Evolutionary conservation across 2,888 invertebrate genomes (phyloP), one percentile per base, ranked within the genome.

Genomic region (Plebejus anna): DNA sequence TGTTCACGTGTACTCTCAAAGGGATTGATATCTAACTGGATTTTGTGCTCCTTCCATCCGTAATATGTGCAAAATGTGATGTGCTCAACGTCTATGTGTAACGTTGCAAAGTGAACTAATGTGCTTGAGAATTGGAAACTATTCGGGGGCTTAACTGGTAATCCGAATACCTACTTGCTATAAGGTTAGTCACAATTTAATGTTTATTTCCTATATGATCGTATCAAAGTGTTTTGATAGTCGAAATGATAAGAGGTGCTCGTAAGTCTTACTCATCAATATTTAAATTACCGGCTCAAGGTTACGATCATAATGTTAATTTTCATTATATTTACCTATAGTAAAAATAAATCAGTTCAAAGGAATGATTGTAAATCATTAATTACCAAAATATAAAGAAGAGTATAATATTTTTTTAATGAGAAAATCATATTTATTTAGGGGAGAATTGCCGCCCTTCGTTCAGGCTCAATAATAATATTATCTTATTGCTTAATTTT

Each of bases 11-110:
- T 82, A 82, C 83, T 83, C 83, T 82, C 84, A 84, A 79, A 83
- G 82, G 82, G 81, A 82, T 83, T 83, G 80, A 81, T 81, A 80
- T 82, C 81, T n/a, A 85, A 87, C 88, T 87, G 89, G 86, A 90
- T 89, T 81, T 83, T 84, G 85, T 85, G 86, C 85, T 83, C 83
- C 32, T 85, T 85, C 84, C 85, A 88, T 88, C 87, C 89, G 90
- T 84, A 84, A 84, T 85, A 85, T 90, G 92, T 92, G 92, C 90
- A 90, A 92, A 92, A 92, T 92, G 93, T 94, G 93, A 93, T 91
- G 90, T 92, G 92, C 81, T 88, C 86, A 88, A 85, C 86, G 82
- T 87, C 89, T 88, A 88, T 88, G 91, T 92, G 92, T 89, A 89
- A 91, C 91, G 86, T 91, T 89, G 84, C 84, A 84, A 87, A 89